Conservation (phyloP, 2,797 vertebrate genomes). For the Neosilurus hyrtlii region DNA sequence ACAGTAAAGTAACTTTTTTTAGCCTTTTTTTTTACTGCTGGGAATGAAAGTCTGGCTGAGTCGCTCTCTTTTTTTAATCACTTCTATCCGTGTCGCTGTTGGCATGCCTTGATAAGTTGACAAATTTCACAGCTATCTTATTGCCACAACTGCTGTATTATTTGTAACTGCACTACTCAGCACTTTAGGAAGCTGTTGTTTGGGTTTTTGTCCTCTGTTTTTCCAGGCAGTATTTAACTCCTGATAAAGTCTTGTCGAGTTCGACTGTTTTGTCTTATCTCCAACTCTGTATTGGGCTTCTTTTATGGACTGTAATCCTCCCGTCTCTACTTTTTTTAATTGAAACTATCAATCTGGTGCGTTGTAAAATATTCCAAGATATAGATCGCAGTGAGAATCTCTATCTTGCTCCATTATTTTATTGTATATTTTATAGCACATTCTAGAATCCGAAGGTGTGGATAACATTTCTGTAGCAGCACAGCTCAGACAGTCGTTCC, state of each 20-base stretch:
- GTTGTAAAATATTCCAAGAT: slow-evolving; percentile 7
- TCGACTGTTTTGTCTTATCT: not conserved
- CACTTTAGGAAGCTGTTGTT: not conserved
- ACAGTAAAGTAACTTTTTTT: slow-evolving; percentile 49
- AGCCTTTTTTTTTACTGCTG: slow-evolving; percentile 39
- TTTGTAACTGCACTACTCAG: slow-evolving; percentile 21
- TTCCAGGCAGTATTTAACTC: slow-evolving; percentile 17
- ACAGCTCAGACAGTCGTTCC: not conserved
- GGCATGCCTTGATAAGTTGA: slow-evolving; percentile 2
- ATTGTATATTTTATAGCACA: not conserved
- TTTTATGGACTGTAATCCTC: slow-evolving; percentile 8
- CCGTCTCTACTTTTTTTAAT: slow-evolving; percentile 7
- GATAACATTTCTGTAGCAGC: not conserved
- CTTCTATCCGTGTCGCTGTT: slow-evolving; percentile 6
- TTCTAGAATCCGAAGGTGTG: not conserved
- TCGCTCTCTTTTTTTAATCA: slow-evolving; percentile 19
- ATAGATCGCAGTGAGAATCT: slow-evolving; percentile 26
- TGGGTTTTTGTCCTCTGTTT: not conserved
- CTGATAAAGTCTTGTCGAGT: slow-evolving; percentile 4
- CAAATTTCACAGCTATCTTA: slow-evolving; percentile 35
- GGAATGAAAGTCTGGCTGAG: slow-evolving; percentile 36
- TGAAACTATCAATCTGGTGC: not conserved
- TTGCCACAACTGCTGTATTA: slow-evolving; percentile 7
- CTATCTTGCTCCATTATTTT: slow-evolving; percentile 5
- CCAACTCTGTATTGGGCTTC: not conserved